A percentile compares a stretch with the other conserved stretches of the same genome.
These are phyloP conservation scores for Solenodon paradoxus DNA, from an alignment of 2,113 vertebrate species.

Conservation along the genomic window DNA sequence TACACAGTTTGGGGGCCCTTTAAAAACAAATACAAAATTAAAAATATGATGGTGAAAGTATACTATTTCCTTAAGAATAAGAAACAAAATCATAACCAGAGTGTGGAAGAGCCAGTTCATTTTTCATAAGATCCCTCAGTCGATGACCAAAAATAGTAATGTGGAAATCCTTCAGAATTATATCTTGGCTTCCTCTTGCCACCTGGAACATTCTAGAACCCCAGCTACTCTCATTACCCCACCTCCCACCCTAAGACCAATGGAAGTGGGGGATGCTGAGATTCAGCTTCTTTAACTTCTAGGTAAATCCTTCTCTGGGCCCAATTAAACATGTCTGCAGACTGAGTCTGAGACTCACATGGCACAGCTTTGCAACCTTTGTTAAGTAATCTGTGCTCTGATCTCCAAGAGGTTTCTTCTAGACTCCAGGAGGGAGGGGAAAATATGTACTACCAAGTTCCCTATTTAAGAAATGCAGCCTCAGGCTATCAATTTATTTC, in stretches of 20 bases:
- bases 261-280: background rate
- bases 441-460: background rate
- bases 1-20: background rate
- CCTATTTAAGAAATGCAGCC: background rate
- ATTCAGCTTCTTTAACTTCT: background rate
- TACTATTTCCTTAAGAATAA: background rate
- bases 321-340: background rate
- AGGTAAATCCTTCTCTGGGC: background rate
- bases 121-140: background rate
- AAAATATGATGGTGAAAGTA: background rate
- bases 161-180: background rate
- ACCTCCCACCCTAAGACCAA: no score
- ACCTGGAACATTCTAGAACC: background rate
- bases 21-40: background rate
- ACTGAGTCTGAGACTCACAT: background rate
- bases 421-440: background rate
- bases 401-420: background rate
- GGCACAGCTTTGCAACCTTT: fast-evolving
- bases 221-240: background rate
- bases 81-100: background rate
- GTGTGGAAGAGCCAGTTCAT: background rate
- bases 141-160: background rate
- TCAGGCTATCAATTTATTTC: background rate
- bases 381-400: background rate
- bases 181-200: background rate